Evolutionary conservation across 2,888 invertebrate species (phyloP).

Genomic region (Chalcosyrphus nemorum): DNA sequence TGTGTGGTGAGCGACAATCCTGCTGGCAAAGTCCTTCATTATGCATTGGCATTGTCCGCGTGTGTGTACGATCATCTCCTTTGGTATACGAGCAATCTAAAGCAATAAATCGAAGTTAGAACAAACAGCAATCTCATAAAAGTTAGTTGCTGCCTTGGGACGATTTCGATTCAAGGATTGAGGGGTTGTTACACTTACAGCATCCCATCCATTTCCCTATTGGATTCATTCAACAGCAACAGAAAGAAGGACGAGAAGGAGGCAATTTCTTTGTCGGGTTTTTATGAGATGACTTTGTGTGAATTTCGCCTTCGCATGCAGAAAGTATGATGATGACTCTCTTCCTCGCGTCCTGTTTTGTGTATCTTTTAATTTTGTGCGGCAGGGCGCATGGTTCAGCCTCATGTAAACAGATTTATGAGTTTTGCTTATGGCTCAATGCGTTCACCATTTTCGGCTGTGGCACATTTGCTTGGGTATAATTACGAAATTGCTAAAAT

Average conservation of each 20-base stretch:
- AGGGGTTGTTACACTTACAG: constrained; percentile 1
- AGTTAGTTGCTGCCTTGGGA: constrained; percentile 49
- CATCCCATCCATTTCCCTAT: constrained; percentile 5
- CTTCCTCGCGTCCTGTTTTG: background rate
- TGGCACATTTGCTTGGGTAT: constrained; percentile 24
- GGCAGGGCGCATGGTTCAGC: background rate
- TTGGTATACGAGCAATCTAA: constrained; percentile 17
- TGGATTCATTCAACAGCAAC: constrained; percentile 24
- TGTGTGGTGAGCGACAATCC: background rate
- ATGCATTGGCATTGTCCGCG: constrained; percentile 20
- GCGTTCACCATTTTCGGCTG: constrained; percentile 35
- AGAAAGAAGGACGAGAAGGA: no score
- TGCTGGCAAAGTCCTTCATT: background rate
- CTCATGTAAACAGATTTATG: constrained; percentile 54
- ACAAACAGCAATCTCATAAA: constrained; percentile 58
- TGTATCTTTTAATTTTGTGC: constrained; percentile 27
- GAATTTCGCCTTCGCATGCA: constrained; percentile 30
- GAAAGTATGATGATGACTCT: background rate
- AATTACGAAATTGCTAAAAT: constrained; percentile 54
- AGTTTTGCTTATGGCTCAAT: constrained; percentile 55
- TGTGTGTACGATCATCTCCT: background rate
- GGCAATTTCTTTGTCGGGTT: constrained; percentile 26
- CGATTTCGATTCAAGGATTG: constrained; percentile 47
- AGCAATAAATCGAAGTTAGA: constrained; percentile 54
- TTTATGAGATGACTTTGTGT: constrained; percentile 51